A percentile compares a stretch with the other conserved stretches of the same genome.
Evolutionary conservation across 2,888 invertebrate genomes (phyloP).

Genomic region (Pandemis cinnamomeana): DNA sequence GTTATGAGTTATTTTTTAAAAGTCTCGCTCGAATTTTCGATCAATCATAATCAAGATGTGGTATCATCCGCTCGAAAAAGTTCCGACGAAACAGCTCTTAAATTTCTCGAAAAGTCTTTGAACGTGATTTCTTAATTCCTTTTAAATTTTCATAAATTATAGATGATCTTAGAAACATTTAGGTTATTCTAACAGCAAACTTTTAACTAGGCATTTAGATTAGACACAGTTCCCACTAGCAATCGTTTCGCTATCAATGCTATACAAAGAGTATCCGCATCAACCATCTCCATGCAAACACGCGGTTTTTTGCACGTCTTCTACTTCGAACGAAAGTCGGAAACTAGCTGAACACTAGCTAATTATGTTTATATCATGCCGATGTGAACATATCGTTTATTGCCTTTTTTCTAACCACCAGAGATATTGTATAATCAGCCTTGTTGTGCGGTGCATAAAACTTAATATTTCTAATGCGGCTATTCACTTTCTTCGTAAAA

Average conservation of each 20-base stretch:
- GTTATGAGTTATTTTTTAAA: too few relatives aligned
- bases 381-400: slow-evolving; percentile 32
- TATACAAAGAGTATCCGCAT: not conserved
- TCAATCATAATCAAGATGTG: too few relatives aligned
- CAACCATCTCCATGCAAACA: slow-evolving; percentile 12
- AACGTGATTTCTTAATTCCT: too few relatives aligned
- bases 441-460: slow-evolving; percentile 21
- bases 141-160: too few relatives aligned
- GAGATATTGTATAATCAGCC: slow-evolving; percentile 20
- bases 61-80: too few relatives aligned
- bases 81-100: too few relatives aligned
- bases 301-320: slow-evolving; percentile 26
- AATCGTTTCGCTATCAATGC: not conserved
- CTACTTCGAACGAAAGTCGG: slow-evolving; percentile 39
- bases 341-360: slow-evolving; percentile 30
- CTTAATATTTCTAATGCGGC: not conserved
- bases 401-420: slow-evolving; percentile 19
- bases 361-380: slow-evolving; percentile 35
- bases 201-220: too few relatives aligned
- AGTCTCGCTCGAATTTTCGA: too few relatives aligned
- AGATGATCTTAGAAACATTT: too few relatives aligned
- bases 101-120: too few relatives aligned
- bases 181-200: too few relatives aligned
- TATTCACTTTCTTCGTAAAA: slow-evolving; percentile 27
- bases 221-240: not conserved